Base-by-base conservation (phyloP, 1,140 invertebrate species). In the Drosophila busckii region DNA sequence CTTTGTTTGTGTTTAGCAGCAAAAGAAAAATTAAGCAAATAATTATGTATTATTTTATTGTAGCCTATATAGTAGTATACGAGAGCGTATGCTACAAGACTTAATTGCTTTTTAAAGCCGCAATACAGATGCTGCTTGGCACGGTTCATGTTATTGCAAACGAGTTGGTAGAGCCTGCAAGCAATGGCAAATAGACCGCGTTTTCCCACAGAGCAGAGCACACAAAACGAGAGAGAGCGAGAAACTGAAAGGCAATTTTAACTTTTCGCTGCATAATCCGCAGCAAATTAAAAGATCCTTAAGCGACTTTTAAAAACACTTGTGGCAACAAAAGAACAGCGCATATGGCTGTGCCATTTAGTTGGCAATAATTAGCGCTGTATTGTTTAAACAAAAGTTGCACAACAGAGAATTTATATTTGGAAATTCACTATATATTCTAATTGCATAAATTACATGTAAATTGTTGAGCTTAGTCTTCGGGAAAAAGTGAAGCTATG, bases 21-120 rank as follows among this genome's bases (percentile, higher is more conserved):
- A n/a, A n/a, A n/a, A n/a, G n/a, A n/a, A n/a, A n/a, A n/a, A n/a
- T 59, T 35, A 34, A 1, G 16, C 8, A 16, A 19, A 9, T 44
- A 59, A 38, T 58, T 59, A 58, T 58, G 58, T 59, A 59, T 52
- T 58, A 35, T 25, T 44, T 34, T 10, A 37, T 46, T 23, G 28
- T 28, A n/a, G 23, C 17, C 31, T 44, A 23, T 67, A 32, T 37
- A 26, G 12, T 15, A 52, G 12, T 26, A 12, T 28, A 25, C 44
- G 46, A 68, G 68, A 78, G 73, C 78, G 80, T 84, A 32, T 84
- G 78, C 63, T 73, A 80, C 35, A 41, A 31, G 12, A 20, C 70
- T 84, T 84, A 84, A 84, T 84, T 84, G 78, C 64, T 73, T 45
- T 66, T 69, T 69, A 66, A 84, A 84, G 65, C 78, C 78, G 54